phyloP scores from a whole-genome alignment of 2,888 invertebrate species.

The Agriopis aurantiaria region DNA sequence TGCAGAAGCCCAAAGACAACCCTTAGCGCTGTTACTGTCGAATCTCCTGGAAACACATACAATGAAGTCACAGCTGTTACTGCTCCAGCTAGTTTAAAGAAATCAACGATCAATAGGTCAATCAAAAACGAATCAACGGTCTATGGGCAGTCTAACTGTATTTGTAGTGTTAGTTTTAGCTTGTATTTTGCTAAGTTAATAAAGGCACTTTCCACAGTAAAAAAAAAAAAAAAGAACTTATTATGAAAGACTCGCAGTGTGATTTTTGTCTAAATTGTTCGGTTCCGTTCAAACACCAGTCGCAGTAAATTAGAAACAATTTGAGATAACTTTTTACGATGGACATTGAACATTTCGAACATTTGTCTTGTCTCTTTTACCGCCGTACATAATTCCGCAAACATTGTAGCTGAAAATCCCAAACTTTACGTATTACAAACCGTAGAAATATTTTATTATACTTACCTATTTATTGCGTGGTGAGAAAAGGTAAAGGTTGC shows the following conservation, averaged over 20 bases:
- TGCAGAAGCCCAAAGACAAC: too few relatives aligned
- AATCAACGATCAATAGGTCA: too few relatives aligned
- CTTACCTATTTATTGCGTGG: constrained; percentile 35
- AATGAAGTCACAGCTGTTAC: too few relatives aligned
- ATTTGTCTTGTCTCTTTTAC: constrained; percentile 45
- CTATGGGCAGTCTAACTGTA: too few relatives aligned
- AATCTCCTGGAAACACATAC: too few relatives aligned
- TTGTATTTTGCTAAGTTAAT: too few relatives aligned
- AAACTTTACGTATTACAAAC: constrained; percentile 39
- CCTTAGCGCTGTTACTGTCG: too few relatives aligned
- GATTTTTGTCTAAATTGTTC: background rate
- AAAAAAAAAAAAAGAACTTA: too few relatives aligned
- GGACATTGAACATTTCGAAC: constrained; percentile 32
- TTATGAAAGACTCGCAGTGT: background rate
- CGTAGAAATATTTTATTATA: constrained; percentile 37
- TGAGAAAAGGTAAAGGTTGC: background rate
- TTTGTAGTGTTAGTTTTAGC: too few relatives aligned
- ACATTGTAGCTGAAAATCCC: constrained; percentile 44
- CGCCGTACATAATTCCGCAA: constrained; percentile 40
- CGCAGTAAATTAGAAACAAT: constrained; percentile 27
- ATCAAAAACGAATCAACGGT: too few relatives aligned
- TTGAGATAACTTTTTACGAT: constrained; percentile 40
- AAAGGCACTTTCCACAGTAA: too few relatives aligned
- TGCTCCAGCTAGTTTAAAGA: too few relatives aligned
- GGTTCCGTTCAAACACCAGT: background rate